Evolutionary conservation across 2,888 invertebrate species (phyloP), one percentile per base, ranked within the genome.

Genomic region (Agrilus cyanescens): DNA sequence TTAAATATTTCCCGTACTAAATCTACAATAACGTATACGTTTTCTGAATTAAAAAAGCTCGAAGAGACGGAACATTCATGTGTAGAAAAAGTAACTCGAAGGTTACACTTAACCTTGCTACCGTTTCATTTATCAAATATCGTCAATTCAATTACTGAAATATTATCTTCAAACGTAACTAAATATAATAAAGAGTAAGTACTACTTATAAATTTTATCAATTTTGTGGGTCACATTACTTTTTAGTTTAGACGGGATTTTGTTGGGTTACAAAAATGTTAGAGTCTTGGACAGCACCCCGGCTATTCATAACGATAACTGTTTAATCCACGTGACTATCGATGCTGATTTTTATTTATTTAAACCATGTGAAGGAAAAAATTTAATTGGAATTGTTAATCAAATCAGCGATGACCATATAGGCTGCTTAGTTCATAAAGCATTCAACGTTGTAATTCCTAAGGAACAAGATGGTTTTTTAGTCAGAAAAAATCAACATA

Each of bases 261-360:
- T 82, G 3, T 60, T 83, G 45, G 76, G 80, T 41, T 83, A 78
- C 56, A 74, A 76, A 58, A 80, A 82, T 55, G 68, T 81, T 7
- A 73, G 73, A 51, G 58, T 82, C 16, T 55, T 77, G 12, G 73
- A 72, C 46, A 65, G 72, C 50, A 55, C 72, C 36, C 81, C 79
- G n/a, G 62, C 67, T 12, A 74, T 80, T 42, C 65, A 75, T 45
- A 70, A 75, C 55, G 81, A 82, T 51, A 73, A 73, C 51, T 72
- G 74, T 47, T 78, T 73, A 51, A 72, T 82, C 46, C 77, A 81
- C 57, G 66, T 80, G 46, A 75, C 80, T 65, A 70, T 84, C 3
- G 71, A 76, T 60, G 81, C 77, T 13, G 80, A 82, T 53, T 82
- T 81, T 59, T 82, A 77, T 57, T 64, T 84, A 47, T 82, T 82